A percentile compares a stretch with the other conserved stretches of the same genome.
These are phyloP conservation scores for Dermatophagoides farinae DNA, from an alignment of 1,140 invertebrate species.

Conservation along the genomic window DNA sequence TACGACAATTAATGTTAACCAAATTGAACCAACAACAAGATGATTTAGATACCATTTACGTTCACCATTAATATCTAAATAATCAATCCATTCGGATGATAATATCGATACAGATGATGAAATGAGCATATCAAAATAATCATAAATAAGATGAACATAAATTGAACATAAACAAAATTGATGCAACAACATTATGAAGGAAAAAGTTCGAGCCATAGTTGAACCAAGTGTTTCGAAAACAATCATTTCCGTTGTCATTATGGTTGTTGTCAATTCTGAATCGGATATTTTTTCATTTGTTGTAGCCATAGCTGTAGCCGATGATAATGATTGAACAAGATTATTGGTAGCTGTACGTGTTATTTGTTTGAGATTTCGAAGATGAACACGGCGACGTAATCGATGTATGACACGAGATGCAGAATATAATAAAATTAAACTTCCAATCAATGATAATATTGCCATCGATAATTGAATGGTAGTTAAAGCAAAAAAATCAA, in stretches of 20 bases:
- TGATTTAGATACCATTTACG: neutral
- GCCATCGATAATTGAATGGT: neutral
- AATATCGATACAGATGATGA: neutral
- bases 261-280: neutral
- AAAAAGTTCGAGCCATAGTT: neutral
- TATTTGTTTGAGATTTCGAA: too few species aligned
- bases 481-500: neutral
- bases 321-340: too few species aligned
- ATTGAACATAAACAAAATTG: neutral
- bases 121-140: neutral
- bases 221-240: constrained; percentile 1
- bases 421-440: constrained; percentile 1
- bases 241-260: neutral
- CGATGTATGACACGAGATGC: neutral
- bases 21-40: neutral
- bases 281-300: neutral
- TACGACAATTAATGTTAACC: neutral
- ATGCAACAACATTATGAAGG: neutral
- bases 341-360: too few species aligned
- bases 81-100: neutral
- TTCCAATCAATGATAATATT: neutral
- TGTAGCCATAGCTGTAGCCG: neutral
- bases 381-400: neutral
- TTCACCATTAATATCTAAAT: neutral
- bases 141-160: neutral